phyloP scores from a whole-genome alignment of 2,113 vertebrate species.

The Crotalus helleri region DNA sequence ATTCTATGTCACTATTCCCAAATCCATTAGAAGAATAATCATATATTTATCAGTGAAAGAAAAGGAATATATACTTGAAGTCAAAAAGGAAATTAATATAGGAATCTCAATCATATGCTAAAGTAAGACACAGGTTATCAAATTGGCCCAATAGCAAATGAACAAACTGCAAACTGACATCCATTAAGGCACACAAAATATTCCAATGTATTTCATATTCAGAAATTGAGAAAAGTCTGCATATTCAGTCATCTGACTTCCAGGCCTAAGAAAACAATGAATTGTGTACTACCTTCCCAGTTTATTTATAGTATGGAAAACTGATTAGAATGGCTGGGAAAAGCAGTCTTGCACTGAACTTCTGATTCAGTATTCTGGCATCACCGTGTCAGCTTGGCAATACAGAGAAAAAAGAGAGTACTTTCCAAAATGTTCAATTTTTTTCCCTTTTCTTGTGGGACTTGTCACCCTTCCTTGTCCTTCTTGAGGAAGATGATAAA shows the following conservation, averaged over 20 bases:
- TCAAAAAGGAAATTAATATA: not conserved
- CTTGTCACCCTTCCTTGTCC: slow-evolving; percentile 39
- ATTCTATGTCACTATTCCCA: not conserved
- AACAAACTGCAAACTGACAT: not conserved
- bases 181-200: not conserved
- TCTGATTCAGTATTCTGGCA: not conserved
- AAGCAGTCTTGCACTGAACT: not conserved
- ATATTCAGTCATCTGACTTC: not conserved
- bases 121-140: not conserved
- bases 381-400: not conserved
- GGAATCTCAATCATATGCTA: not conserved
- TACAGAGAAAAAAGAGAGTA: not conserved
- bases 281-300: not conserved
- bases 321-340: not conserved
- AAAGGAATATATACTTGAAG: not conserved
- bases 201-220: not conserved
- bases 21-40: not conserved
- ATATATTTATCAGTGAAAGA: not conserved
- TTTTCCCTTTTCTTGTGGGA: not conserved
- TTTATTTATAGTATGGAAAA: not conserved
- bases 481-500: slow-evolving; percentile 68
- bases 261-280: not conserved
- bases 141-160: not conserved
- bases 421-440: not conserved
- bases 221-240: not conserved